Conservation (phyloP, 2,113 vertebrate genomes). For the Andinoacara biseriatus region DNA sequence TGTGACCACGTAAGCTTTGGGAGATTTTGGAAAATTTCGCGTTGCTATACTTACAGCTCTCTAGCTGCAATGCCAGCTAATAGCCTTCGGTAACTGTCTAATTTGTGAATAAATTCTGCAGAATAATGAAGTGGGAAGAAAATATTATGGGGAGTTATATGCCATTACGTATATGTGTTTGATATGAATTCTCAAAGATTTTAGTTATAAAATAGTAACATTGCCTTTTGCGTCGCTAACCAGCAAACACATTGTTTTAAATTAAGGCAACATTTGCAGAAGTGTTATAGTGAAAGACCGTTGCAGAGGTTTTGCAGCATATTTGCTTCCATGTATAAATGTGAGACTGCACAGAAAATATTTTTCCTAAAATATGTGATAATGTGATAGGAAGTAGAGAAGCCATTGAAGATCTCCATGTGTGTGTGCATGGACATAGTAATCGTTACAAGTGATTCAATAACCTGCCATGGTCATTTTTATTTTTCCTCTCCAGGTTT, state of each 20-base stretch:
- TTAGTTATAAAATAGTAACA: neutral
- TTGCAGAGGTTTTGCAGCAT: neutral
- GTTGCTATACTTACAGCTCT: neutral
- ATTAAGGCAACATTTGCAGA: neutral
- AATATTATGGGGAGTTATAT: neutral
- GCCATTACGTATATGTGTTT: neutral
- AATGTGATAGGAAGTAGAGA: fast-evolving
- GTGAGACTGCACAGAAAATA: neutral
- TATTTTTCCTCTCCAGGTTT: constrained; percentile 78
- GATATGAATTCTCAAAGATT: neutral
- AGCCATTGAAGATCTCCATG: neutral
- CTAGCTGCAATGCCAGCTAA: neutral
- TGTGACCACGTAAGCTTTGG: constrained; percentile 13
- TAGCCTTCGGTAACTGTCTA: neutral
- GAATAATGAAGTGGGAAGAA: neutral
- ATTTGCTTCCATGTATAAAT: neutral
- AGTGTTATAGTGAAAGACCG: neutral
- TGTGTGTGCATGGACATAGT: neutral
- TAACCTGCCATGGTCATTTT: fast-evolving
- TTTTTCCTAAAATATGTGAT: neutral
- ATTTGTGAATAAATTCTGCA: constrained; percentile 10
- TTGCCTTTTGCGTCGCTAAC: neutral
- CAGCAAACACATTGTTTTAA: neutral
- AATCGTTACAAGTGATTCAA: neutral
- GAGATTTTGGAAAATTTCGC: neutral